These are phyloP conservation scores for Helicoverpa assulta DNA, from an alignment of 2,888 invertebrate species.

Conservation along the genomic window DNA sequence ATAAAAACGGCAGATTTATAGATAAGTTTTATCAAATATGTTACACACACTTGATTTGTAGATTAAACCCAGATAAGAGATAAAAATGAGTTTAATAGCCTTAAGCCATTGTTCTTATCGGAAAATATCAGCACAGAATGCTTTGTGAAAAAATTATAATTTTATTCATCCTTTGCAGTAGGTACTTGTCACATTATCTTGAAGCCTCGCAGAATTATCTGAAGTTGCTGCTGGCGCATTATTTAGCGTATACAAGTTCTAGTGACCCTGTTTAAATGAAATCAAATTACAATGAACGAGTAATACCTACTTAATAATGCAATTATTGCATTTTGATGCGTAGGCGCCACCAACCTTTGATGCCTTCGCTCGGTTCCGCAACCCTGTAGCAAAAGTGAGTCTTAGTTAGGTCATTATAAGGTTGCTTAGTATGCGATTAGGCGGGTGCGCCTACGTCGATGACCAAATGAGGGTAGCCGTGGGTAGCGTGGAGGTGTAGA, in stretches of 20 bases:
- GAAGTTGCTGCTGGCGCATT: constrained; percentile 23
- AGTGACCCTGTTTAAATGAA: constrained; percentile 61
- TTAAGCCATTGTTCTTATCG: constrained; percentile 69
- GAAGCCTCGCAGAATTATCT: constrained; percentile 21
- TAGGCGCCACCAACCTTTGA: constrained; percentile 82
- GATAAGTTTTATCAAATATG: constrained; percentile 81
- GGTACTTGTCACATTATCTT: constrained; percentile 18
- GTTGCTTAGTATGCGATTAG: constrained; percentile 86
- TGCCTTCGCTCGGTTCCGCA: constrained; percentile 78
- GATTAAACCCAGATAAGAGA: constrained; percentile 83
- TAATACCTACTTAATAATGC: constrained; percentile 70
- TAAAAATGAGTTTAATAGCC: constrained; percentile 84
- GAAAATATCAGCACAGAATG: constrained; percentile 31
- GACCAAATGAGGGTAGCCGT: constrained; percentile 90
- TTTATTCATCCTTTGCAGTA: constrained; percentile 17
- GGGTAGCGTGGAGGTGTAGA: constrained; percentile 88
- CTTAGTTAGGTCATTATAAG: constrained; percentile 85
- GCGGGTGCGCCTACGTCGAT: constrained; percentile 83
- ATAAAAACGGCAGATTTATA: constrained; percentile 80
- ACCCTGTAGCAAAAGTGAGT: constrained; percentile 83
- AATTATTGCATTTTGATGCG: constrained; percentile 78
- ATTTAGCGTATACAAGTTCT: constrained; percentile 35
- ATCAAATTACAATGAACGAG: constrained; percentile 44
- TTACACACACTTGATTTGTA: constrained; percentile 76
- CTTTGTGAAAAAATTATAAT: constrained; percentile 35